Percentiles rank a stretch among this genome's conserved stretches.
These are phyloP conservation scores for Pemphigus obesinymphae DNA, from an alignment of 1,140 invertebrate species.

Conservation along the genomic window DNA sequence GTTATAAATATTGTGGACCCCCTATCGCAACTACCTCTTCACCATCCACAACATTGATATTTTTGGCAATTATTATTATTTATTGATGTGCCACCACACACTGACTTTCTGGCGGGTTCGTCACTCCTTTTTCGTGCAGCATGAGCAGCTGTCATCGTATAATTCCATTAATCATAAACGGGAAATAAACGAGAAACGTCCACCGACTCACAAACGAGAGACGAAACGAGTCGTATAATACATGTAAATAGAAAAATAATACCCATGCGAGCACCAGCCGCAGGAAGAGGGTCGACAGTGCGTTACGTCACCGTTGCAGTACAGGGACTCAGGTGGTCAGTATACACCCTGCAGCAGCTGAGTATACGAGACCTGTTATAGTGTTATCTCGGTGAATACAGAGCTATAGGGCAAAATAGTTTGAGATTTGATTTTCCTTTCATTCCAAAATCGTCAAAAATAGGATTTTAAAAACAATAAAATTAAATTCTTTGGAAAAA, in stretches of 20 bases:
- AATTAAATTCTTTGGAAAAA: too few species aligned
- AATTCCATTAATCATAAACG: slow-evolving; percentile 30
- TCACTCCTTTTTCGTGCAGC: background rate
- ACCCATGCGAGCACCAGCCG: background rate
- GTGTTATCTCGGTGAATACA: too few species aligned
- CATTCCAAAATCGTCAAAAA: too few species aligned
- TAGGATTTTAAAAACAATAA: too few species aligned
- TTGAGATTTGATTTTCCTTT: too few species aligned
- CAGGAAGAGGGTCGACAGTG: slow-evolving; percentile 8
- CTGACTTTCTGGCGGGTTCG: background rate
- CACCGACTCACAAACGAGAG: background rate
- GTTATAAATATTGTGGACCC: too few species aligned
- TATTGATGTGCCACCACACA: background rate
- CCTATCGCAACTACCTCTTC: too few species aligned
- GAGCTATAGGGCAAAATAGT: too few species aligned
- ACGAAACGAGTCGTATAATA: slow-evolving; percentile 10
- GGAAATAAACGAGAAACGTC: slow-evolving; percentile 1
- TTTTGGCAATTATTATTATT: too few species aligned
- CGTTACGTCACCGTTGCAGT: slow-evolving; percentile 5
- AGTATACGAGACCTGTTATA: too few species aligned
- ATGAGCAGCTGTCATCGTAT: background rate
- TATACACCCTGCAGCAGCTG: background rate
- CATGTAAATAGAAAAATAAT: slow-evolving; percentile 37
- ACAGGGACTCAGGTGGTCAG: slow-evolving; percentile 37
- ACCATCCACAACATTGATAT: too few species aligned